A percentile compares a stretch with the other conserved stretches of the same genome.
phyloP scores from a whole-genome alignment of 2,888 invertebrate species.

The Lapara coniferarum region DNA sequence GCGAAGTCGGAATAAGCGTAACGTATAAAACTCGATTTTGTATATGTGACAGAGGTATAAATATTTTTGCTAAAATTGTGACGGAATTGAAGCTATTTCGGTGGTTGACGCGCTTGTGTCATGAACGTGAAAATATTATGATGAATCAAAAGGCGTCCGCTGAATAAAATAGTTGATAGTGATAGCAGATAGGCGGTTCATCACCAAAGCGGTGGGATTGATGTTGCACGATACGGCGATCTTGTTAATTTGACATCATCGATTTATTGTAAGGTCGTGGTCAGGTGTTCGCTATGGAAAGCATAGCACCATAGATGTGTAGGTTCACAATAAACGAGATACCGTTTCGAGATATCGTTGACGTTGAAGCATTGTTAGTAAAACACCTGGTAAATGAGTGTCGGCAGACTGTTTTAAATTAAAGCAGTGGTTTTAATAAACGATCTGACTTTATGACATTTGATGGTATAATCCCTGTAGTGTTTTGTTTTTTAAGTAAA shows the following conservation, averaged over 20 bases:
- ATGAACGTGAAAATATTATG: conserved; percentile 18
- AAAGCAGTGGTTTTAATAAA: neutral
- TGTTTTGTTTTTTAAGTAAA: neutral
- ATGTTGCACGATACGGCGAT: neutral
- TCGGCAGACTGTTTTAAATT: neutral
- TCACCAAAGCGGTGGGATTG: neutral
- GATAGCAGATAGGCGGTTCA: neutral
- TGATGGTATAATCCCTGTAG: neutral
- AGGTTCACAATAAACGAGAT: neutral
- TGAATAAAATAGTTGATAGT: conserved; percentile 15
- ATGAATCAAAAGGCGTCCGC: conserved; percentile 7
- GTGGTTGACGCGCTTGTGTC: conserved; percentile 28
- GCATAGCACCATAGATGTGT: neutral
- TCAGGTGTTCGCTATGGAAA: conserved; percentile 9
- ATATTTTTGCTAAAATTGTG: conserved; percentile 46
- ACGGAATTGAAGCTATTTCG: conserved; percentile 39
- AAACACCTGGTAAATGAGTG: neutral
- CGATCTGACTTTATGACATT: conserved; percentile 3
- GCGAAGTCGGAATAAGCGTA: conserved; percentile 63
- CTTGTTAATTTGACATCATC: neutral
- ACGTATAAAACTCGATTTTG: conserved; percentile 27
- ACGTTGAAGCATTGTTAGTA: conserved; percentile 4
- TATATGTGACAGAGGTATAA: conserved; percentile 45
- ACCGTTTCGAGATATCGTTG: neutral
- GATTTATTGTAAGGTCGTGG: conserved; percentile 8